Evolutionary conservation across 2,888 invertebrate genomes (phyloP).

Genomic region (Catocala nupta): DNA sequence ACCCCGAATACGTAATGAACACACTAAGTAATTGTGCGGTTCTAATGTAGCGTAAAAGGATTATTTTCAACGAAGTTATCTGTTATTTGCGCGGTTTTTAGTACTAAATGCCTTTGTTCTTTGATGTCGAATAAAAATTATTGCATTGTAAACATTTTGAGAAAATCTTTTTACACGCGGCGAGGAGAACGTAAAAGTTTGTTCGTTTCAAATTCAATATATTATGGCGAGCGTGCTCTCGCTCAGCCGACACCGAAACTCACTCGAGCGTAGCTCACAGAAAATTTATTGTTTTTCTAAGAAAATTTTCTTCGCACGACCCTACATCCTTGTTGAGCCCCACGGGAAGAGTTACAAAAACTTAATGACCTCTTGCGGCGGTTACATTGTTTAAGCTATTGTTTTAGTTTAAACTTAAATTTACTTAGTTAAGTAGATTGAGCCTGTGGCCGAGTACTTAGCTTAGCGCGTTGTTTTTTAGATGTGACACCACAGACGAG

Average conservation of each 20-base stretch:
- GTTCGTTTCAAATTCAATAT: conserved; percentile 88
- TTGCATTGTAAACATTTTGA: conserved; percentile 82
- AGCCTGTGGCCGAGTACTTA: conserved; percentile 16
- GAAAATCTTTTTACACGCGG: conserved; percentile 84
- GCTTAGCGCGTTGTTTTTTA: conserved; percentile 25
- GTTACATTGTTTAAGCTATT: conserved; percentile 62
- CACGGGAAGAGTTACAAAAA: conserved; percentile 73
- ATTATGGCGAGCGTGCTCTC: conserved; percentile 86
- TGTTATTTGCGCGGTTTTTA: conserved; percentile 22
- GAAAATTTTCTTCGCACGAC: conserved; percentile 82
- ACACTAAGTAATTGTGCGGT: conserved; percentile 32
- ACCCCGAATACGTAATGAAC: conserved; percentile 36
- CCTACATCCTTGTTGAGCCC: conserved; percentile 72
- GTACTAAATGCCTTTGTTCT: conserved; percentile 56
- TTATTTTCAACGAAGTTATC: conserved; percentile 29
- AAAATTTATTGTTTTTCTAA: conserved; percentile 88
- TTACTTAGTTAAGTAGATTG: conserved; percentile 41
- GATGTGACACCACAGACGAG: conserved; percentile 8
- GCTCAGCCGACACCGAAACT: conserved; percentile 86
- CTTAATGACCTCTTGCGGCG: conserved; percentile 72
- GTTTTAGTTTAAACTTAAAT: conserved; percentile 51
- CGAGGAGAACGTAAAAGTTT: conserved; percentile 83
- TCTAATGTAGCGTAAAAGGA: conserved; percentile 29
- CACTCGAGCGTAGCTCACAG: conserved; percentile 85
- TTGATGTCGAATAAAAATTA: conserved; percentile 73